Evolutionary conservation across 1,140 invertebrate species (phyloP), one percentile per base, ranked within the genome.

Genomic region (Trypoxylus dichotomus): DNA sequence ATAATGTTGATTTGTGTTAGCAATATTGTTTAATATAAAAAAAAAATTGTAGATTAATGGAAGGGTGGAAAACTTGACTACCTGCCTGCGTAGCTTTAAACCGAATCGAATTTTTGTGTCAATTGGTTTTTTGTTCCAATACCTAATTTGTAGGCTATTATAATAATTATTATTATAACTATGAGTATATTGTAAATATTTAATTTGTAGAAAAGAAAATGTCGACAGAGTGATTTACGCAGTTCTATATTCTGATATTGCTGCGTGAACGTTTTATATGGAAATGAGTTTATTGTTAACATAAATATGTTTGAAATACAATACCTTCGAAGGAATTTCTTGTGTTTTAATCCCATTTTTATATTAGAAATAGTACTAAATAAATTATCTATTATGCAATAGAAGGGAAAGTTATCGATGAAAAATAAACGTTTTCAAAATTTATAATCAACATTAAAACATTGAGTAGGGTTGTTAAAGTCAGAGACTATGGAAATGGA

Each of bases 21-120:
- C 24, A 27, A 32, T 71, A 71, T 71, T 29, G n/a, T 60, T 71
- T 27, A 71, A 24, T 10, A 32, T 6, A 29, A 3, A 29, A 71
- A 7, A 71, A 10, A 60, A 60, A 8, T 6, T 6, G 24, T 60
- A 10, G 29, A 32, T 25, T 71, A 37, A 71, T 32, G 29, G 13
- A 63, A 43, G 2, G 42, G 21, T 25, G 19, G 21, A 47, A n/a
- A 74, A 74, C 7, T 73, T 73, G 15, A 37, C 72, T 71, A 71
- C 63, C 72, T 75, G 41, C 43, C 74, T 29, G 41, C 19, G 74
- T 75, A 75, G 74, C 74, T 75, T 75, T 75, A 75, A 43, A 24
- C 41, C 32, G 74, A 75, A 75, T 75, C 74, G 74, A 75, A 75
- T 75, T 75, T 75, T 75, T 75, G 41, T 75, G 74, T 75, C 41